Evolutionary conservation across 2,797 vertebrate genomes (phyloP), one percentile per base, ranked within the genome.

Genomic region (Bradypus variegatus): DNA sequence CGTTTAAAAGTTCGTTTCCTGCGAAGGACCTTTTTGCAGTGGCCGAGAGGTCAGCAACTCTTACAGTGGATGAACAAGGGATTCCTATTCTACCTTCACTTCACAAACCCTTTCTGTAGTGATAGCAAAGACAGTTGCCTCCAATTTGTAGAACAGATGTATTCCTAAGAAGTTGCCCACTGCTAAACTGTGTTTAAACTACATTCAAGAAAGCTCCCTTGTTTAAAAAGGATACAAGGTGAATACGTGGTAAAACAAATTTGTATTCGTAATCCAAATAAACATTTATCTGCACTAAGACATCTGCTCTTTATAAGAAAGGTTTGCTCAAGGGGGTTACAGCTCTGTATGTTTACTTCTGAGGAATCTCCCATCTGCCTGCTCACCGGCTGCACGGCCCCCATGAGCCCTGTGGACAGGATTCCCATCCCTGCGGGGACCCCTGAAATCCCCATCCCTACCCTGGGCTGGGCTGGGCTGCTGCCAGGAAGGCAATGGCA

Each of bases 1-100:
- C 86, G 90, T 77, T 58, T 81, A 48, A 86, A 92, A 90, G 82
- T 69, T 62, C 25, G 19, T 86, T 90, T 85, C 60, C 75, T 86
- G 29, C 78, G 70, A 79, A 82, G 38, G 41, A 48, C 53, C 48
- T 29, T 65, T 23, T 95, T 77, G 23, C 38, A 0, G 1, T 45
- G 60, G 53, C 21, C 9, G 67, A n/a, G 81, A 78, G 81, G 75
- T 82, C 86, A 55, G 45, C 38, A 45, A 58, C 60, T 87, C 55
- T 87, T 79, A 91, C 67, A n/a, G 6, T 15, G 25, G 18, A 53
- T 23, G 64, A 89, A 45, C 31, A 27, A 89, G 53, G 53, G 33
- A 89, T 91, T 85, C 73, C 36, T 91, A 82, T 92, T 58, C 62
- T 65, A n/a, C 45, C 16, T 36, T 88, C 48, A 89, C 64, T 53